These are phyloP conservation scores for Macroglossus sobrinus DNA, from an alignment of 2,113 vertebrate genomes.

Conservation along the genomic window DNA sequence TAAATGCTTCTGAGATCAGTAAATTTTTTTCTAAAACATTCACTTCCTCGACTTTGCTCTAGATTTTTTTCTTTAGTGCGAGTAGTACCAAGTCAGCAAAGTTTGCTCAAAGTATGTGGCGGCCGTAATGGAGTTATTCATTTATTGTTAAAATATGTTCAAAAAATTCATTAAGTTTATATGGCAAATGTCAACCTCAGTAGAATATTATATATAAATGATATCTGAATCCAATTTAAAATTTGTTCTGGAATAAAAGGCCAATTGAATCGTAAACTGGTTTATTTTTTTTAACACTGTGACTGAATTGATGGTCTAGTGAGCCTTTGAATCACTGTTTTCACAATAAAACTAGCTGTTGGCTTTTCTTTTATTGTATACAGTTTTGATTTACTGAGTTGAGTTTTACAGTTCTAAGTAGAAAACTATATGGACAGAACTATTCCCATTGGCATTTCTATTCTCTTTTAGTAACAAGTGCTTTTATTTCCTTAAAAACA, in stretches of 20 bases:
- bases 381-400: conserved; percentile 63
- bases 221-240: conserved; percentile 28
- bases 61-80: not conserved
- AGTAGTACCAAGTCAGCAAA: not conserved
- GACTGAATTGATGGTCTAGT: conserved; percentile 66
- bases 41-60: not conserved
- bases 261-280: not conserved
- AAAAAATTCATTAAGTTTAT: not conserved
- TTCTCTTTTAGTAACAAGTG: conserved; percentile 65
- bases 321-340: conserved; percentile 53
- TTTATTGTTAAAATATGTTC: not conserved
- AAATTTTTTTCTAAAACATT: not conserved
- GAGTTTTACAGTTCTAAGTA: conserved; percentile 32
- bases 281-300: conserved; percentile 5
- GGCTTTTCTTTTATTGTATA: conserved; percentile 34
- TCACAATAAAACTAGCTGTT: conserved; percentile 43
- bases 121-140: not conserved
- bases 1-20: conserved; percentile 17
- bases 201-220: not conserved
- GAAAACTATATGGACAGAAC: conserved; percentile 20
- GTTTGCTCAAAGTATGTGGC: not conserved
- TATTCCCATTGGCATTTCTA: conserved; percentile 53
- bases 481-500: conserved; percentile 56
- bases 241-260: conserved; percentile 41
- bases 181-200: not conserved